Conservation (phyloP, 2,113 vertebrate genomes). For the Hymenochirus boettgeri region DNA sequence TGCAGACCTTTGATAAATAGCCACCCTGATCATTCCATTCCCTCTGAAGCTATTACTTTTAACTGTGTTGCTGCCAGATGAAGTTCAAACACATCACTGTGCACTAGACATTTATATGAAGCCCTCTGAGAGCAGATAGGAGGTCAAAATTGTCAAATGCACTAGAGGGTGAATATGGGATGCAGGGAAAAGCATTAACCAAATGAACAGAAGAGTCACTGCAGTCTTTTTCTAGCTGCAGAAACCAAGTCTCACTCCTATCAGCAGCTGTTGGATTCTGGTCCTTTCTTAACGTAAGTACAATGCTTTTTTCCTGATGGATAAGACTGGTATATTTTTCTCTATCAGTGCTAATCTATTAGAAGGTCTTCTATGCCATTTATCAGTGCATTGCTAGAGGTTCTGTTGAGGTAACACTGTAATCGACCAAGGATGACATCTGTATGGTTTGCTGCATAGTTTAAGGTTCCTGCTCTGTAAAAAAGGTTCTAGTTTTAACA, state of each 20-base stretch:
- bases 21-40: slow-evolving; percentile 13
- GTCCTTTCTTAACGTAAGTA: slow-evolving; percentile 61
- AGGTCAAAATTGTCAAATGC: slow-evolving; percentile 63
- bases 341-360: too few relatives aligned
- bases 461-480: too few relatives aligned
- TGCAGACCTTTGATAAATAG: slow-evolving; percentile 20
- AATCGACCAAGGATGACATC: too few relatives aligned
- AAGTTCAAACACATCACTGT: slow-evolving; percentile 11
- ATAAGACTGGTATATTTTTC: neutral
- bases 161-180: slow-evolving; percentile 48
- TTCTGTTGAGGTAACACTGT: too few relatives aligned
- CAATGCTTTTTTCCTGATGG: neutral
- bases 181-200: slow-evolving; percentile 51
- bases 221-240: slow-evolving; percentile 44
- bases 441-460: too few relatives aligned
- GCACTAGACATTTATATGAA: slow-evolving; percentile 12
- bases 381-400: too few relatives aligned
- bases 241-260: slow-evolving; percentile 43
- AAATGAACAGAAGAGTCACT: slow-evolving; percentile 50
- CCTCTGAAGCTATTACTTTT: slow-evolving; percentile 7
- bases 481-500: too few relatives aligned
- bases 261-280: slow-evolving; percentile 41
- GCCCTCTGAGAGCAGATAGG: slow-evolving; percentile 21
- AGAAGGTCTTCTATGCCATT: too few relatives aligned
- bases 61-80: slow-evolving; percentile 8